These are phyloP conservation scores for Epizoanthus ramosus DNA, from an alignment of 92 coral and sea anemone genomes.

Conservation along the genomic window DNA sequence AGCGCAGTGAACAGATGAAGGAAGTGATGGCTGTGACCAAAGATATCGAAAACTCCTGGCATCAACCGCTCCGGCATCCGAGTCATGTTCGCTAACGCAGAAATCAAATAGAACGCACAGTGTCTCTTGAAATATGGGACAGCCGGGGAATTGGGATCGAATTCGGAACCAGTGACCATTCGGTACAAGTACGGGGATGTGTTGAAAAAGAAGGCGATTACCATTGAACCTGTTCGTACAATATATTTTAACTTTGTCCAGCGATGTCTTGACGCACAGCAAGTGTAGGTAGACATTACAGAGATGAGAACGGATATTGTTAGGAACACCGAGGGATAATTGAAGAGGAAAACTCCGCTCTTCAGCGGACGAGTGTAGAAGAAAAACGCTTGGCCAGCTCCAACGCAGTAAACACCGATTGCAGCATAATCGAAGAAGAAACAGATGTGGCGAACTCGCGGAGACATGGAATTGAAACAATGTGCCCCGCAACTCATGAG, in stretches of 20 bases:
- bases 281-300: slow-evolving; percentile 75
- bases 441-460: slow-evolving; percentile 88
- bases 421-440: slow-evolving; percentile 98
- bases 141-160: slow-evolving; percentile 61
- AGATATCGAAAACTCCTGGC: slow-evolving; percentile 87
- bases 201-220: slow-evolving; percentile 79
- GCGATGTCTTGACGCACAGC: slow-evolving; percentile 97
- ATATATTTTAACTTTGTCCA: slow-evolving; percentile 88
- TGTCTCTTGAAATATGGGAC: slow-evolving; percentile 83
- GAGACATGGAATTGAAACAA: slow-evolving; percentile 97
- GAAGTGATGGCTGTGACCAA: slow-evolving; percentile 97
- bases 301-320: slow-evolving; percentile 72
- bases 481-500: slow-evolving; percentile 98
- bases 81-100: slow-evolving; percentile 88
- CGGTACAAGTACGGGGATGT: slow-evolving; percentile 83
- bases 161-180: slow-evolving; percentile 51
- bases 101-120: slow-evolving; percentile 71
- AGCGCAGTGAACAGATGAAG: slow-evolving; percentile 91
- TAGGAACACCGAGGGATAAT: slow-evolving; percentile 63
- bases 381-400: slow-evolving; percentile 93
- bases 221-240: slow-evolving; percentile 86
- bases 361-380: slow-evolving; percentile 85
- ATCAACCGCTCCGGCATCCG: slow-evolving; percentile 91
- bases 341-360: slow-evolving; percentile 55
- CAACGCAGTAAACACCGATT: slow-evolving; percentile 91